Evolutionary conservation across 2,888 invertebrate genomes (phyloP).

Genomic region (Drosophila atripex): DNA sequence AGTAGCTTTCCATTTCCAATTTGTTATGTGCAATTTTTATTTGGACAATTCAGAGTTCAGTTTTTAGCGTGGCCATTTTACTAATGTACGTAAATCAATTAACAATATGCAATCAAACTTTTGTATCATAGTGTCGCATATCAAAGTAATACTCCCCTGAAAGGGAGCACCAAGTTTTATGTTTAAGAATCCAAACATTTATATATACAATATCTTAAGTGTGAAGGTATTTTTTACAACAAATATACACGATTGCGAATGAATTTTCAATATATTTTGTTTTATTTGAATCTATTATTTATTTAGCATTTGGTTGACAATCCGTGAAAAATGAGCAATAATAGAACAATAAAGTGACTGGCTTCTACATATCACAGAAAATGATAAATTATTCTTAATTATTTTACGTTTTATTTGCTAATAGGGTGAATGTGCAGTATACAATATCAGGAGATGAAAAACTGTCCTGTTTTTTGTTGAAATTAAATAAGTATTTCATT

Average conservation of each 20-base stretch:
- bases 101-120: conserved; percentile 44
- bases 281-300: background rate
- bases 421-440: too few relatives aligned
- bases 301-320: conserved; percentile 7
- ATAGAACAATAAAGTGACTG: conserved; percentile 47
- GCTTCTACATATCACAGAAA: conserved; percentile 45
- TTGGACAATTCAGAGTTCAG: conserved; percentile 46
- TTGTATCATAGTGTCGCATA: conserved; percentile 62
- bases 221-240: conserved; percentile 44
- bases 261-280: conserved; percentile 9
- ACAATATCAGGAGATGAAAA: too few relatives aligned
- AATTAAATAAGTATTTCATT: background rate
- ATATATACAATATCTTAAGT: conserved; percentile 34
- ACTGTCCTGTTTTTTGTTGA: too few relatives aligned
- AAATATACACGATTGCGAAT: conserved; percentile 44
- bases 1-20: conserved; percentile 44
- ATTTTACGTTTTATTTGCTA: background rate
- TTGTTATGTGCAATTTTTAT: conserved; percentile 47
- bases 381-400: background rate
- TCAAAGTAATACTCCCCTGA: conserved; percentile 30
- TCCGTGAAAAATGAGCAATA: conserved; percentile 64
- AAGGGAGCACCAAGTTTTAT: conserved; percentile 41
- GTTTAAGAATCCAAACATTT: conserved; percentile 37
- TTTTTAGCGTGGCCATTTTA: conserved; percentile 68
- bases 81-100: conserved; percentile 35